A percentile compares a stretch with the other conserved stretches of the same genome.
phyloP scores from a whole-genome alignment of 2,888 invertebrate species.

The Agrochola lychnidis region DNA sequence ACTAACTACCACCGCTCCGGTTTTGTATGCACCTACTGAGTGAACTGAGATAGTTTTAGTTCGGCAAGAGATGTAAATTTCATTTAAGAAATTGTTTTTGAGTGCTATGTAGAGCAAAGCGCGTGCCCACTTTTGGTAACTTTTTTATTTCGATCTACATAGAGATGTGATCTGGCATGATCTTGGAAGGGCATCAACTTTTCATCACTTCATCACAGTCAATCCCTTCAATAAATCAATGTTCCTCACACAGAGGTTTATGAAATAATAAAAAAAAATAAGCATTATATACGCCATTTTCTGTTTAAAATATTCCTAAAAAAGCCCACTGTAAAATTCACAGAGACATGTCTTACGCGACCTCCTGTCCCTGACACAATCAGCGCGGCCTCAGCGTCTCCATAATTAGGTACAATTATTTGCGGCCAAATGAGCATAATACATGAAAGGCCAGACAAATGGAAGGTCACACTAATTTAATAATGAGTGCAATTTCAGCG shows the following conservation, averaged over 20 bases:
- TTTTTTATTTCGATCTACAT: not conserved
- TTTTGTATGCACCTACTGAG: not conserved
- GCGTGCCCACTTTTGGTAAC: not conserved
- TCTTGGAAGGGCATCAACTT: not conserved
- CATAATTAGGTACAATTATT: slow-evolving; percentile 24
- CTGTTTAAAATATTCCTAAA: not conserved
- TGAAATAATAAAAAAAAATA: not conserved
- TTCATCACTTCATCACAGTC: too few species aligned
- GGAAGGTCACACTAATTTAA: slow-evolving; percentile 59
- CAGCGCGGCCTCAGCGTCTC: not conserved
- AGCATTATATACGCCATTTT: too few species aligned
- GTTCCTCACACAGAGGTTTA: not conserved
- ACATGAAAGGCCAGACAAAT: slow-evolving; percentile 54
- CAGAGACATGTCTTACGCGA: slow-evolving; percentile 3
- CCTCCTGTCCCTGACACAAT: slow-evolving; percentile 2
- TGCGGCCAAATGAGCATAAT: slow-evolving; percentile 37
- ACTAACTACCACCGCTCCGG: not conserved
- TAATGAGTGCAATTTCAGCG: slow-evolving; percentile 60
- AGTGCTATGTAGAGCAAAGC: too few species aligned
- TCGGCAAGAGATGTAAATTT: slow-evolving; percentile 9
- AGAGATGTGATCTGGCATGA: not conserved
- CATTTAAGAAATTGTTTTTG: slow-evolving; percentile 1
- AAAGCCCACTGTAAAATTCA: not conserved
- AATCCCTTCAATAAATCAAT: not conserved
- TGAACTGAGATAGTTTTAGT: not conserved